These are phyloP conservation scores for Danio kyathit DNA, from an alignment of 2,797 vertebrate genomes.

Conservation along the genomic window DNA sequence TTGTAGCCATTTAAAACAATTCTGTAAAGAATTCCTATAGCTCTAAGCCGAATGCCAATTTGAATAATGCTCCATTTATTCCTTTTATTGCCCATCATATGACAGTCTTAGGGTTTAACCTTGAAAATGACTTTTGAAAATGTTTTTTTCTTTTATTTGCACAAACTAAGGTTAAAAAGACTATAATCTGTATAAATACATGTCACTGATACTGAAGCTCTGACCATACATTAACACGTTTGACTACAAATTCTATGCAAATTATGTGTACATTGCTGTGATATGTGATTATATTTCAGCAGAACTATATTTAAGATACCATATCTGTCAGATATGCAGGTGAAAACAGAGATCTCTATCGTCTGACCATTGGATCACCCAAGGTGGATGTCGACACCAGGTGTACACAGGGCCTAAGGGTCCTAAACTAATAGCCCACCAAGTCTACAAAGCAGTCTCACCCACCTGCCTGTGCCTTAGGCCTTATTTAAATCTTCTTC, in stretches of 20 bases:
- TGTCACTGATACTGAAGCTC: not conserved
- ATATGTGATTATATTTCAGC: not conserved
- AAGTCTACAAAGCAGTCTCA: constrained; percentile 24
- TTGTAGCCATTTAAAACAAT: no score
- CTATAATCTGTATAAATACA: not conserved
- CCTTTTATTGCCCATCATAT: not conserved
- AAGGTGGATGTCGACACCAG: constrained; percentile 17
- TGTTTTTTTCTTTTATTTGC: not conserved
- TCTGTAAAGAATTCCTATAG: no score
- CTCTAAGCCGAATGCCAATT: no score
- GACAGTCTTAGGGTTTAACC: not conserved
- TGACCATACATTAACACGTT: not conserved
- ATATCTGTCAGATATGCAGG: not conserved
- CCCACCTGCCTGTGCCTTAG: constrained; percentile 4
- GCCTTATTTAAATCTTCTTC: constrained; percentile 36
- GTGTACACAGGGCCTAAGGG: constrained; percentile 29
- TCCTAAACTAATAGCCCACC: constrained; percentile 2
- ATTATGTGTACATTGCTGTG: not conserved
- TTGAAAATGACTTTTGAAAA: not conserved
- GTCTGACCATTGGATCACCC: not conserved
- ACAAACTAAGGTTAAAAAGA: constrained; percentile 6
- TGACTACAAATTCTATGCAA: constrained; percentile 1
- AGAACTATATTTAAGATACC: not conserved
- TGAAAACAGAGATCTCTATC: not conserved
- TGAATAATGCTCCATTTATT: no score